phyloP scores from a whole-genome alignment of 2,113 vertebrate genomes.

The Thunnus maccoyii region DNA sequence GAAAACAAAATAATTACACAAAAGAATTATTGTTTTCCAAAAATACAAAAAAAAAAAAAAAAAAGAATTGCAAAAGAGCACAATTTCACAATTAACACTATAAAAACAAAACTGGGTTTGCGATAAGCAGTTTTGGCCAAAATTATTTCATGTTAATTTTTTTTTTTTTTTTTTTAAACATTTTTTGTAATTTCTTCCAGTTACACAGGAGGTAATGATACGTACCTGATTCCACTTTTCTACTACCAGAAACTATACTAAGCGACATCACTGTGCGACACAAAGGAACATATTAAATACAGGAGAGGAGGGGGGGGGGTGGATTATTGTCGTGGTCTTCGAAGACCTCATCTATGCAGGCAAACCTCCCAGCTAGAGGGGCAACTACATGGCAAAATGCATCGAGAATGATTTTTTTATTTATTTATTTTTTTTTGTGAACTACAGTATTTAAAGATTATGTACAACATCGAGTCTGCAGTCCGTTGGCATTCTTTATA shows the following conservation, averaged over 20 bases:
- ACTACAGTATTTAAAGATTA: conserved; percentile 47
- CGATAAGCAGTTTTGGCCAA: conserved; percentile 6
- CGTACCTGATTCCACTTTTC: conserved; percentile 49
- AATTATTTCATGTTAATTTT: background rate
- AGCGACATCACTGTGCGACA: conserved; percentile 57
- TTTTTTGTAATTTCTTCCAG: conserved; percentile 44
- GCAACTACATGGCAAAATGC: conserved; percentile 37
- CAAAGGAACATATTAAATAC: conserved; percentile 54
- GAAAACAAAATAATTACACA: conserved; percentile 19
- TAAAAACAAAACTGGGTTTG: conserved; percentile 34
- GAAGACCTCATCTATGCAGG: conserved; percentile 37
- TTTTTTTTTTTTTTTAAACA: background rate
- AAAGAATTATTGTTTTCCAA: conserved; percentile 10
- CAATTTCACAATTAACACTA: conserved; percentile 54
- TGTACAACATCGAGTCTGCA: conserved; percentile 78
- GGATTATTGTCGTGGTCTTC: conserved; percentile 5
- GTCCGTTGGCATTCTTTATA: conserved; percentile 67
- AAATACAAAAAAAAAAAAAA: conserved; percentile 20
- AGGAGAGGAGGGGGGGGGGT: conserved; percentile 24
- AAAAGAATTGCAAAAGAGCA: conserved; percentile 24
- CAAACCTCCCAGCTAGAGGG: conserved; percentile 32
- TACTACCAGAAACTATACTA: conserved; percentile 54
- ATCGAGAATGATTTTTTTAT: background rate
- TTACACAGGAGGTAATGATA: conserved; percentile 45
- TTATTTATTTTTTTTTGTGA: background rate